phyloP scores from a whole-genome alignment of 2,797 vertebrate genomes.

The Sitta carolinensis region DNA sequence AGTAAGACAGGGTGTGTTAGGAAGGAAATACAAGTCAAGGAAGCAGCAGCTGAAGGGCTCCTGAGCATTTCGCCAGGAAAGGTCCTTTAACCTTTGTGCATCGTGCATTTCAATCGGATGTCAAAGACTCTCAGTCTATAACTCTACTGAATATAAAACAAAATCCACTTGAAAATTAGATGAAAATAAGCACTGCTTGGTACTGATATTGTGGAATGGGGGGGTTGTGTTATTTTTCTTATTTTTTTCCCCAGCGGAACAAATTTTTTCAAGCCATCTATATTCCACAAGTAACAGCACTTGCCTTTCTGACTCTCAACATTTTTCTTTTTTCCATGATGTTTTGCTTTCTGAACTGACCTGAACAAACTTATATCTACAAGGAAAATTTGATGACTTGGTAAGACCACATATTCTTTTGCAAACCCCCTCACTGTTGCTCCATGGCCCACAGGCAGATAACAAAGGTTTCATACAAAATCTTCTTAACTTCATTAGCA shows the following conservation, averaged over 20 bases:
- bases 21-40: background rate
- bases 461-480: background rate
- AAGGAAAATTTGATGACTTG: background rate
- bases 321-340: background rate
- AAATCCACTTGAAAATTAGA: background rate
- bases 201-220: background rate
- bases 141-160: background rate
- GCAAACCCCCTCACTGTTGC: background rate
- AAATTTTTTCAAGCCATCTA: background rate
- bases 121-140: background rate
- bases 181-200: background rate
- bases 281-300: background rate
- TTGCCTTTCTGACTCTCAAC: background rate
- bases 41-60: background rate
- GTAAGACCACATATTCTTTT: background rate
- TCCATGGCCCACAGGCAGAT: background rate
- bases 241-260: rapidly evolving
- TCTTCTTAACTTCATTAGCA: no score
- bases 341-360: background rate
- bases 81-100: background rate
- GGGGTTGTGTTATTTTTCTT: rapidly evolving
- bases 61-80: background rate
- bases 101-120: background rate
- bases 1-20: background rate
- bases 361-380: background rate